Evolutionary conservation across 2,888 invertebrate species (phyloP).

Genomic region (Tinea trinotella): DNA sequence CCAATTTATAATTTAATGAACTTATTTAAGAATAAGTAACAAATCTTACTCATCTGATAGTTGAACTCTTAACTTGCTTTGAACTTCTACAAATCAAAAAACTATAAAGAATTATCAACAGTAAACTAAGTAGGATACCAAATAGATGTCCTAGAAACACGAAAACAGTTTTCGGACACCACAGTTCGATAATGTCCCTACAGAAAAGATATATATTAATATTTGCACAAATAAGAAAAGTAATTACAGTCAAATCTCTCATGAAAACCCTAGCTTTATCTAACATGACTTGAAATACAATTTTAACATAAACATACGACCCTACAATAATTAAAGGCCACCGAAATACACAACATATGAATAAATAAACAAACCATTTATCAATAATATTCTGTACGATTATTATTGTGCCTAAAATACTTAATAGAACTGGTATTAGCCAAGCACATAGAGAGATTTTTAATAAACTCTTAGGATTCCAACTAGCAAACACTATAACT

Average conservation of each 20-base stretch:
- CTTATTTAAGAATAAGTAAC: no score
- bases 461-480: conserved; percentile 41
- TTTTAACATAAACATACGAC: conserved; percentile 41
- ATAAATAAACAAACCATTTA: conserved; percentile 36
- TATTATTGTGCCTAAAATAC: conserved; percentile 35
- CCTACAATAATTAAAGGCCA: conserved; percentile 56
- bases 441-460: conserved; percentile 45
- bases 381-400: conserved; percentile 27
- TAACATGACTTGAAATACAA: conserved; percentile 42
- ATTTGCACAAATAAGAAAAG: conserved; percentile 51
- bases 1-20: no score
- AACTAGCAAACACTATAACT: conserved; percentile 51
- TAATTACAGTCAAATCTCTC: conserved; percentile 46
- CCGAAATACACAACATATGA: conserved; percentile 44
- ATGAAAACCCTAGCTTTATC: conserved; percentile 53
- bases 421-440: conserved; percentile 46
- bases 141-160: conserved; percentile 39
- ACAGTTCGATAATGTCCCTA: conserved; percentile 46
- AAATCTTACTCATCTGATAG: background rate
- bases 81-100: conserved; percentile 32
- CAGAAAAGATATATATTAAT: conserved; percentile 52
- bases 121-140: conserved; percentile 45
- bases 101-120: conserved; percentile 45
- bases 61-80: background rate
- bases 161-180: conserved; percentile 39